Evolutionary conservation across 2,888 invertebrate genomes (phyloP), one percentile per base, ranked within the genome.

Genomic region (Monoplex corrugatus): DNA sequence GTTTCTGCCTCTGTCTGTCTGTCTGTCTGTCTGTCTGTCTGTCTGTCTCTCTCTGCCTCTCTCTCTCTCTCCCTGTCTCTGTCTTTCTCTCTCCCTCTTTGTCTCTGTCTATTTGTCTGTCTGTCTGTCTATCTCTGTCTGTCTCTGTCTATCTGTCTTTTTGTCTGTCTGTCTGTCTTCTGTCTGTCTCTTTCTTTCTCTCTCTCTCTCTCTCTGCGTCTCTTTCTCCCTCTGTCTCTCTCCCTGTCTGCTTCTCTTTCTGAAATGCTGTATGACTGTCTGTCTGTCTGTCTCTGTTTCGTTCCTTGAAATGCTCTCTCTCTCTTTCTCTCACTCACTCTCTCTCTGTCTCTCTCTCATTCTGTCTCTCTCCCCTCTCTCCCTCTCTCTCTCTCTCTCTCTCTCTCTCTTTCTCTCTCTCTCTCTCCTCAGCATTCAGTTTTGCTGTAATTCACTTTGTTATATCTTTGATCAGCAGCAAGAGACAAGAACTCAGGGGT

Each of bases 401-500:
- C 78, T 87, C 75, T 89, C 87, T 87, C 45, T 87, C 85, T 84
- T 32, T 87, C 75, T 89, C 3, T 87, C 85, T 89, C 72, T 75
- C 86, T 87, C 78, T 87, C 1, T 57, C n/a, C n/a, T n/a, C n/a
- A n/a, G n/a, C n/a, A n/a, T n/a, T n/a, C n/a, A n/a, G n/a, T n/a
- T n/a, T n/a, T n/a, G n/a, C n/a, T n/a, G n/a, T n/a, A n/a, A n/a
- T n/a, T n/a, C n/a, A n/a, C n/a, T n/a, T n/a, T n/a, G n/a, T n/a
- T n/a, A n/a, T n/a, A n/a, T n/a, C n/a, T n/a, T n/a, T n/a, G n/a
- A n/a, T n/a, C n/a, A n/a, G n/a, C n/a, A n/a, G n/a, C n/a, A n/a
- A n/a, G n/a, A n/a, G n/a, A n/a, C n/a, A n/a, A n/a, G n/a, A n/a
- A n/a, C n/a, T n/a, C n/a, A n/a, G n/a, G n/a, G n/a, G n/a, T n/a